Conservation (phyloP, 1,140 invertebrate genomes). For the Cyrtorhinus lividipennis region DNA sequence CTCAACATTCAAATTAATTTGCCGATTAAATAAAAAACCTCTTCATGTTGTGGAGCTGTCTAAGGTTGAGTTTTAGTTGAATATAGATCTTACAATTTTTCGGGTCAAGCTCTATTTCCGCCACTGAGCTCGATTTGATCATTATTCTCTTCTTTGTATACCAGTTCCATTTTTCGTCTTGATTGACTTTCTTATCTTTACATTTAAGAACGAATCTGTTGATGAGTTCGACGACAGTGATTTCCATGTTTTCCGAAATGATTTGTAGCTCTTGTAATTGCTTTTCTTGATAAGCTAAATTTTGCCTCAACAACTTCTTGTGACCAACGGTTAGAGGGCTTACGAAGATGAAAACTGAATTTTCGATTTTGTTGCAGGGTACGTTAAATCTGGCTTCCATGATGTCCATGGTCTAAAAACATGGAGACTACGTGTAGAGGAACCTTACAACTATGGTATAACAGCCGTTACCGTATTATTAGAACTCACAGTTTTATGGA, state of each 20-base stretch:
- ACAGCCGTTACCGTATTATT: too few species aligned
- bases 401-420: constrained; percentile 46
- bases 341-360: constrained; percentile 47
- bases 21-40: too few species aligned
- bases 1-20: too few species aligned
- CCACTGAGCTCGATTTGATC: constrained; percentile 33
- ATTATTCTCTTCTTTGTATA: constrained; percentile 42
- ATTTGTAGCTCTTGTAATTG: constrained; percentile 34
- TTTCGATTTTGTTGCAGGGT: constrained; percentile 46
- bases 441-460: too few species aligned
- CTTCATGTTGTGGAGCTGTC: too few species aligned
- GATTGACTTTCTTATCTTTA: constrained; percentile 35
- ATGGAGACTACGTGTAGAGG: too few species aligned
- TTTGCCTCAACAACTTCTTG: constrained; percentile 47
- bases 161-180: constrained; percentile 44
- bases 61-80: too few species aligned
- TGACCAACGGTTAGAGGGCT: constrained; percentile 47
- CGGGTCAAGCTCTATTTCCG: constrained; percentile 10
- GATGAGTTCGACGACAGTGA: constrained; percentile 50
- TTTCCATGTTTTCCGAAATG: constrained; percentile 44
- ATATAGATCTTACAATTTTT: neutral
- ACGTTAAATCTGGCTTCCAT: constrained; percentile 60
- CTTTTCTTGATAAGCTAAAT: constrained; percentile 33
- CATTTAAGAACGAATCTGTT: constrained; percentile 49
- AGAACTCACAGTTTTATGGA: constrained; percentile 1